phyloP scores from a whole-genome alignment of 2,113 vertebrate genomes.

The Meleagris gallopavo region DNA sequence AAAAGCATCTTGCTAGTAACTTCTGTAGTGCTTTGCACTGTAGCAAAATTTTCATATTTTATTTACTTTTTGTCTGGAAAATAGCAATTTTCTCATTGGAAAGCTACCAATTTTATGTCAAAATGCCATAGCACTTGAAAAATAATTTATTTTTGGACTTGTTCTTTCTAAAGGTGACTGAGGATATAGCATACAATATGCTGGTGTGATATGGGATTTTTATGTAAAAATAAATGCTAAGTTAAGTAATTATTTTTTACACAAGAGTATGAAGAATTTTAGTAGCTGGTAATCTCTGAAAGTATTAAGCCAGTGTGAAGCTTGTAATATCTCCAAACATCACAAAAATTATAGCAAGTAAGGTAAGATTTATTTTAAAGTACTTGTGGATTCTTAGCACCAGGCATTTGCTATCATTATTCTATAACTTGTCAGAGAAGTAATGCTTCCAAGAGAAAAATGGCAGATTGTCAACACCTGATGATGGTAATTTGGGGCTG shows the following conservation, averaged over 20 bases:
- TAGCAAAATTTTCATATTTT: not conserved
- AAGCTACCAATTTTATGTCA: not conserved
- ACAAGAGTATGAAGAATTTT: not conserved
- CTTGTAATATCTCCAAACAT: not conserved
- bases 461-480: conserved; percentile 15
- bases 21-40: not conserved
- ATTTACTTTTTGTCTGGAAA: not conserved
- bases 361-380: conserved; percentile 30
- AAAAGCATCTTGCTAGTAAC: not conserved
- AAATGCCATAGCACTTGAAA: not conserved
- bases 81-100: not conserved
- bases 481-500: not conserved
- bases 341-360: not conserved
- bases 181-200: not conserved
- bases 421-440: conserved; percentile 1
- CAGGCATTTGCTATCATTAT: not conserved
- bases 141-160: not conserved
- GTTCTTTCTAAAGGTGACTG: not conserved
- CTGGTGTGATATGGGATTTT: not conserved
- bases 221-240: not conserved
- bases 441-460: not conserved
- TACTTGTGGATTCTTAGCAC: not conserved
- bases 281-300: not conserved
- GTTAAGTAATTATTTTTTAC: not conserved
- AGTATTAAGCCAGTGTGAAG: conserved; percentile 7